These are phyloP conservation scores for Corapipo altera DNA, from an alignment of 2,113 vertebrate species.

Conservation along the genomic window DNA sequence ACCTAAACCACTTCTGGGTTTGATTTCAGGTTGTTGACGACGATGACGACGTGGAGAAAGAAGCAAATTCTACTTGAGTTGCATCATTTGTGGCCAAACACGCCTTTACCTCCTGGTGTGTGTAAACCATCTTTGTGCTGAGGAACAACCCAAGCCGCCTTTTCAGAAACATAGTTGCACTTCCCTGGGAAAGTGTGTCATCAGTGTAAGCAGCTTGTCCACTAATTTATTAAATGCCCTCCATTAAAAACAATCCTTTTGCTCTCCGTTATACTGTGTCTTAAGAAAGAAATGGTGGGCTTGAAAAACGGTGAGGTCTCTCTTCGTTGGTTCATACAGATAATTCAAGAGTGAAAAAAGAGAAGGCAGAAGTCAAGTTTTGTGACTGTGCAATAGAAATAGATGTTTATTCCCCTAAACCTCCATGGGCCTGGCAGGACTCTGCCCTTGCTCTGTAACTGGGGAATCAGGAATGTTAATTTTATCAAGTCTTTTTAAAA, in stretches of 20 bases:
- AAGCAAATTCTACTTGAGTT: slow-evolving; percentile 73
- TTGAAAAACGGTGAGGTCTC: neutral
- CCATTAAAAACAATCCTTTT: neutral
- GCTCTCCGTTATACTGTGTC: neutral
- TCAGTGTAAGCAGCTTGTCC: neutral
- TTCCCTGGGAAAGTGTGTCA: neutral
- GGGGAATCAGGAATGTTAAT: neutral
- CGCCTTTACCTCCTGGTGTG: neutral
- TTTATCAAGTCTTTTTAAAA: neutral
- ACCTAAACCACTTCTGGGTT: neutral
- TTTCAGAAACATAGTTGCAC: slow-evolving; percentile 10
- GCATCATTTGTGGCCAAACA: neutral
- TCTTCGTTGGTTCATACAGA: neutral
- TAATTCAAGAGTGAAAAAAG: neutral
- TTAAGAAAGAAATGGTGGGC: neutral
- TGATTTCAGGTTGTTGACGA: slow-evolving; percentile 77
- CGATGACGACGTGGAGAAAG: slow-evolving; percentile 70
- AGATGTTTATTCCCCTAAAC: neutral
- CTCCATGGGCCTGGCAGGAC: neutral
- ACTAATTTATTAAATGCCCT: slow-evolving; percentile 24
- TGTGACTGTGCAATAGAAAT: neutral
- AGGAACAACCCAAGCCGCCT: slow-evolving; percentile 5
- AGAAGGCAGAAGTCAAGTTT: neutral
- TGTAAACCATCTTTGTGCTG: neutral
- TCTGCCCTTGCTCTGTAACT: neutral